Conservation (phyloP, 2,797 vertebrate species). For the Urocyon cinereoargenteus region DNA sequence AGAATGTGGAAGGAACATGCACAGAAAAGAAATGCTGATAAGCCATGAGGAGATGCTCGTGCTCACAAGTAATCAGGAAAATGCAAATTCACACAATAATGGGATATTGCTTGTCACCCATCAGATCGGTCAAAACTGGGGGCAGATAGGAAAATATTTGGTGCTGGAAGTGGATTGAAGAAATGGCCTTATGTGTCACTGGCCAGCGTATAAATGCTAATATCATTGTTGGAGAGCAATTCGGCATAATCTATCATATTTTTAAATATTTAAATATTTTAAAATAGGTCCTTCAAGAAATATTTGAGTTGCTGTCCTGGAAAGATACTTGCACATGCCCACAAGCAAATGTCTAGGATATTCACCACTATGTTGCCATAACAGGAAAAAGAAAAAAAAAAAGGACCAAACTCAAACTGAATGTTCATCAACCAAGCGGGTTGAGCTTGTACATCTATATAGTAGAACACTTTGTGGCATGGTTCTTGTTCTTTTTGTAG, state of each 20-base stretch:
- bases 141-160: not conserved
- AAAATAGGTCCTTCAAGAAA: not conserved
- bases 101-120: not conserved
- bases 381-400: not conserved
- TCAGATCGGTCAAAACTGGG: not conserved
- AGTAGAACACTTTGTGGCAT: not conserved
- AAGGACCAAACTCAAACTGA: not conserved
- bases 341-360: not conserved
- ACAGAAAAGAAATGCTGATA: not conserved
- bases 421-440: not conserved
- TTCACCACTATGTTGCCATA: not conserved
- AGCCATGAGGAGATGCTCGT: not conserved
- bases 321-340: not conserved
- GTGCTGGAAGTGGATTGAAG: not conserved
- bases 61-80: not conserved
- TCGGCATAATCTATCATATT: not conserved
- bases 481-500: not conserved
- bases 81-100: not conserved
- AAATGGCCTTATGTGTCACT: not conserved
- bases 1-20: not conserved
- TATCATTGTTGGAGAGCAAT: not conserved
- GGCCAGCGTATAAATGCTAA: not conserved
- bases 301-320: not conserved
- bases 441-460: not conserved
- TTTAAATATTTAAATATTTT: slow-evolving; percentile 28